A percentile compares a stretch with the other conserved stretches of the same genome.
Conservation (phyloP, 2,797 vertebrate species). For the Pelochelys cantorii region DNA sequence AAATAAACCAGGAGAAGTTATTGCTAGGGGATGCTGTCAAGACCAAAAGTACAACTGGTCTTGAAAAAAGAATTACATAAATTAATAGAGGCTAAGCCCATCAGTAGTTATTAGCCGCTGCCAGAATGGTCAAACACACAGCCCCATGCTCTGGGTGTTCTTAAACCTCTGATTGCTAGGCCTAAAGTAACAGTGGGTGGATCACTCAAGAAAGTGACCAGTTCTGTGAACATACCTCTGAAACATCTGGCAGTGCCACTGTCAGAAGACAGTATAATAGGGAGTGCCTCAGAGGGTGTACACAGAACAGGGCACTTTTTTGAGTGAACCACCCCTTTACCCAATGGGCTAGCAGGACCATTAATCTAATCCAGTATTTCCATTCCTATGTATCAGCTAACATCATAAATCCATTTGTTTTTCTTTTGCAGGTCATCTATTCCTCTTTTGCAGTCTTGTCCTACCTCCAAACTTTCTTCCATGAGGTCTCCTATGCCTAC, state of each 20-base stretch:
- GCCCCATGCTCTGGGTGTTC: background rate
- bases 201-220: background rate
- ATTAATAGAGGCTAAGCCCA: no score
- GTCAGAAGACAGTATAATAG: background rate
- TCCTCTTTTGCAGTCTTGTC: accelerated
- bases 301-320: no score
- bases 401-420: background rate
- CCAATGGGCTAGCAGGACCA: background rate
- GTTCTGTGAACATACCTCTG: background rate
- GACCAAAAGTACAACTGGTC: background rate
- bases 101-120: background rate
- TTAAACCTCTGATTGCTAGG: background rate
- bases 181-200: background rate
- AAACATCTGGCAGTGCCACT: background rate
- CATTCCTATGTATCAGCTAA: accelerated
- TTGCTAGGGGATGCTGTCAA: background rate
- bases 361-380: background rate
- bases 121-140: background rate
- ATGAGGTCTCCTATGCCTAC: background rate
- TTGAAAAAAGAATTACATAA: background rate
- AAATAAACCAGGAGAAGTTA: background rate
- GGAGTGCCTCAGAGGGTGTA: no score
- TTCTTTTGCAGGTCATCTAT: background rate
- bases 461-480: accelerated
- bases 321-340: no score